A percentile compares a stretch with the other conserved stretches of the same genome.
These are phyloP conservation scores for Heliconius nattereri DNA, from an alignment of 1,140 invertebrate genomes.

Conservation along the genomic window DNA sequence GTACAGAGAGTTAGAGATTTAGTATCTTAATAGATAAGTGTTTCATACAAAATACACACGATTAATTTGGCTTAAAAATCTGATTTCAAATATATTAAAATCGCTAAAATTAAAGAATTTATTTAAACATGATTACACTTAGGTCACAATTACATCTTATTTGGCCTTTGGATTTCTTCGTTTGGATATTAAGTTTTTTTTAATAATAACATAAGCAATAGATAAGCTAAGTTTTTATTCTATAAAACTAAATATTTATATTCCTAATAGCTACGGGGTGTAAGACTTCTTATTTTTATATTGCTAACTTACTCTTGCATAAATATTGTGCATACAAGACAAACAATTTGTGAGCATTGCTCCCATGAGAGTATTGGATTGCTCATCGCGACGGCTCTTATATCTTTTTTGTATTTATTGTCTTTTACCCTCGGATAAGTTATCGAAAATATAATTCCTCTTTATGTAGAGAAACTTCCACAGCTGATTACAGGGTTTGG, in stretches of 20 bases:
- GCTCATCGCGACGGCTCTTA: slow-evolving; percentile 53
- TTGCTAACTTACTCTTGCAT: slow-evolving; percentile 41
- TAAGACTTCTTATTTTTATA: slow-evolving; percentile 43
- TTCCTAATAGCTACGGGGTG: not conserved
- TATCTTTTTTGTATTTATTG: slow-evolving; percentile 74
- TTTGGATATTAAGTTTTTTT: not conserved
- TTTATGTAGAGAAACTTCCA: slow-evolving; percentile 64
- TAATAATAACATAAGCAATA: not conserved
- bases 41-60: no score
- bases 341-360: slow-evolving; percentile 33
- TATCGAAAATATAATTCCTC: slow-evolving; percentile 79
- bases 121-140: no score
- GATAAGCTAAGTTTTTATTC: not conserved
- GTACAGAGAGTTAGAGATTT: no score
- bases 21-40: no score
- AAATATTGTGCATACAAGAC: slow-evolving; percentile 29
- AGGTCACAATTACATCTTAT: no score
- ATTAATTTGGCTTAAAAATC: no score
- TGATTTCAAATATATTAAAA: no score
- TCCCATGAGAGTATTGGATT: slow-evolving; percentile 68
- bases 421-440: slow-evolving; percentile 67
- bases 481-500: slow-evolving; percentile 72
- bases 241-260: not conserved
- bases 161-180: no score
- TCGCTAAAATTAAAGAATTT: no score